Base-by-base conservation (phyloP, 2,888 invertebrate species). In the Meghimatium bilineatum region DNA sequence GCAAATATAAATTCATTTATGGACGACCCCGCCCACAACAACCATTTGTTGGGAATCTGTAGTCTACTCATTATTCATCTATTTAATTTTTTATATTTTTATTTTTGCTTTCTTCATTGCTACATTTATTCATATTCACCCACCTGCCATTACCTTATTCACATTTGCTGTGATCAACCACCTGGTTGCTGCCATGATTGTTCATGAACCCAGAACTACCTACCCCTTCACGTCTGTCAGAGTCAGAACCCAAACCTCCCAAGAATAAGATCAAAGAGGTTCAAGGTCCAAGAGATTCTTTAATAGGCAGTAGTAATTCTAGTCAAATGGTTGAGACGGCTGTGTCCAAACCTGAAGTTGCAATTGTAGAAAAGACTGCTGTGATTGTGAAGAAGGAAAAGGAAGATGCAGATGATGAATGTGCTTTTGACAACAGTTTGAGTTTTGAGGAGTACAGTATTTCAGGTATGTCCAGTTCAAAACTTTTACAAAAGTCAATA, bases 371-470 rank as follows among this genome's bases (percentile, higher is more conserved):
- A 52, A 52, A 49, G 29, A 14, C 71, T 1, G 20, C 74, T 8
- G 83, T 77, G 72, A 56, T 79, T 12, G 20, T 79, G 72, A 71
- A 63, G 66, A 78, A 60, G n/a, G 36, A 78, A 26, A 83, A 49
- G 34, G 67, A 69, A n/a, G 34, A 63, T 8, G 49, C 52, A 26
- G 82, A 82, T 14, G 83, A 83, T 26, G 79, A 71, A 44, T 38
- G 38, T 79, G 32, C 29, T 26, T 83, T 79, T 83, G 83, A 83
- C 32, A 29, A 74, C 78, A 72, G 49, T 79, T 72, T 83, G 52
- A 83, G 86, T 69, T 88, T 84, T 88, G 88, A 87, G 83, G 88
- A 87, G 69, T 87, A 88, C 81, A 85, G 83, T 74, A 81, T 88
- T 66, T 82, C 87, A 77, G 88, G 88, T 88, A 87, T 85, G 88